Conservation (phyloP, 2,797 vertebrate species). For the Crax fasciolata region DNA sequence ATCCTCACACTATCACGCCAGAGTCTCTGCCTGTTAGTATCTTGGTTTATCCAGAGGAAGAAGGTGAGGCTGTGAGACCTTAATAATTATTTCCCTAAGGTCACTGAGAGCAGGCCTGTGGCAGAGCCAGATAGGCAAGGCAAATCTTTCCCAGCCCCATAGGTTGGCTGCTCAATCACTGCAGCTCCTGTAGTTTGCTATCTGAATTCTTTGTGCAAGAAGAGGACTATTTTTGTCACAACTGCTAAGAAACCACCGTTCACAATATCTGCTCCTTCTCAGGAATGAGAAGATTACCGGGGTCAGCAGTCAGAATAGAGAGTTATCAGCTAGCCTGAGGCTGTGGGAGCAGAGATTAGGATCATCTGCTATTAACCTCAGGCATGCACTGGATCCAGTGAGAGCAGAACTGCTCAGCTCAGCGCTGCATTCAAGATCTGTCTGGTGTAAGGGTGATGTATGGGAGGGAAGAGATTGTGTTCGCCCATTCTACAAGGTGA, state of each 20-base stretch:
- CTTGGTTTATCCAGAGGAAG: background rate
- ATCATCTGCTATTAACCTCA: constrained; percentile 63
- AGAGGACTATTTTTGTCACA: constrained; percentile 49
- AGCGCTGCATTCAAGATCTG: constrained; percentile 2
- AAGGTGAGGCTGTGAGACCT: background rate
- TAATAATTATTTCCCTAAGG: constrained; percentile 27
- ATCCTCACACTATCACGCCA: background rate
- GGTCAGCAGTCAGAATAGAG: constrained; percentile 42
- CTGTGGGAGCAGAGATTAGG: constrained; percentile 42
- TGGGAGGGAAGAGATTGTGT: constrained; percentile 60
- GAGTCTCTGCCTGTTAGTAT: background rate
- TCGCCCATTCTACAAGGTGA: constrained; percentile 47
- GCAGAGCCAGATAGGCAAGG: background rate
- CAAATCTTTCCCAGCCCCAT: constrained; percentile 9
- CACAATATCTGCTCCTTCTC: constrained; percentile 45
- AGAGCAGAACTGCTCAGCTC: constrained; percentile 53
- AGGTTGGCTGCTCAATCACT: background rate
- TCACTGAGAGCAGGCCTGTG: background rate
- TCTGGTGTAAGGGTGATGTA: constrained; percentile 60
- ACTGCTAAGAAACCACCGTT: background rate
- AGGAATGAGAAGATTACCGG: constrained; percentile 53
- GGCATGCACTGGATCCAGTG: constrained; percentile 6
- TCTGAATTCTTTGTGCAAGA: constrained; percentile 33
- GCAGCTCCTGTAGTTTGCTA: constrained; percentile 24
- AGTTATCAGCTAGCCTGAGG: constrained; percentile 63